Evolutionary conservation across 2,888 invertebrate species (phyloP), one percentile per base, ranked within the genome.

Genomic region (Halictus quadricinctus): DNA sequence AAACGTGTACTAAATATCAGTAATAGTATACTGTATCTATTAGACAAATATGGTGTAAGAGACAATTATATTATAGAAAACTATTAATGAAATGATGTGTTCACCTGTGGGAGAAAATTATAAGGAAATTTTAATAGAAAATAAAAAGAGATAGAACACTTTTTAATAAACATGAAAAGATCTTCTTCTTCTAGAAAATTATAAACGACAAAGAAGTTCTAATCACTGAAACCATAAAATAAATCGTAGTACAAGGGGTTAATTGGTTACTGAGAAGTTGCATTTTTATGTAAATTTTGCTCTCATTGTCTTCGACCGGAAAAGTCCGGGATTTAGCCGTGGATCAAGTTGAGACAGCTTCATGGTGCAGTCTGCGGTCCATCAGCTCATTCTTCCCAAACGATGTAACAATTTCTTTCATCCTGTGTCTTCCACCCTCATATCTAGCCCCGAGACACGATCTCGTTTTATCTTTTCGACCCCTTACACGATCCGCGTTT

Each of bases 401-500:
- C 92, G 92, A 93, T 93, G 94, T 94, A 93, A 93, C 94, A 93
- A 93, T 93, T 94, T 94, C 91, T 93, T 93, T 93, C 91, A 88
- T 90, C 88, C 87, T 90, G 85, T 91, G 90, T 92, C 91, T 90
- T 90, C 80, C 88, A 88, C 88, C 89, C 91, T 90, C 87, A 78
- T 72, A 72, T 74, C 84, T 82, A 84, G 85, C 87, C 89, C 83
- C 80, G 86, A 91, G 93, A 93, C 94, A 93, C 94, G 94, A 94
- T 94, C 94, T 94, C 93, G 93, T 93, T 94, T 94, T 94, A 94
- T 94, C 94, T 93, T 89, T 90, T 88, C 92, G 92, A 92, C 92
- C 94, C 93, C 93, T 93, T 93, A 93, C 93, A 94, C 91, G 93
- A 93, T 90, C 90, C 91, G 91, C 93, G 93, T 93, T 93, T 93